phyloP scores from a whole-genome alignment of 1,140 invertebrate species.

The Polypedilum pembai region DNA sequence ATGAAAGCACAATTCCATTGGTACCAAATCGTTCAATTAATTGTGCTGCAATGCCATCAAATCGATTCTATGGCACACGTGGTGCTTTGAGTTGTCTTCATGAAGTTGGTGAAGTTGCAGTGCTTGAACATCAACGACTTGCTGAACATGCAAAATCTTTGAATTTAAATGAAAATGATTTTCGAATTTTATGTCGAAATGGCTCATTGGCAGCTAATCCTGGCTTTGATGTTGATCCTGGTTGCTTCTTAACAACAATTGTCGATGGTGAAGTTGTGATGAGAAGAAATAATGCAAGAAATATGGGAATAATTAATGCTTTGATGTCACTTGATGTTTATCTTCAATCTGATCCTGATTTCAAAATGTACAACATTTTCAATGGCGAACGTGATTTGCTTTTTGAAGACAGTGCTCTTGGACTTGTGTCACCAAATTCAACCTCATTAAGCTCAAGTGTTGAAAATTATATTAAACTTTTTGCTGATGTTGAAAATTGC shows the following conservation, averaged over 20 bases:
- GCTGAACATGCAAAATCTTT: constrained; percentile 38
- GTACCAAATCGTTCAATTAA: constrained; percentile 30
- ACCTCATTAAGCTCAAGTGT: background rate
- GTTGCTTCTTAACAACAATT: constrained; percentile 50
- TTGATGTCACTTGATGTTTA: constrained; percentile 49
- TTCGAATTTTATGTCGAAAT: constrained; percentile 51
- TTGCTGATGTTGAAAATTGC: constrained; percentile 9
- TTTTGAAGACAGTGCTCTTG: constrained; percentile 43
- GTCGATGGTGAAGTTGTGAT: constrained; percentile 52
- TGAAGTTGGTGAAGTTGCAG: constrained; percentile 50
- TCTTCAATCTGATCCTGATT: constrained; percentile 42
- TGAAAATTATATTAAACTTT: constrained; percentile 15
- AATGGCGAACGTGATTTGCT: constrained; percentile 47
- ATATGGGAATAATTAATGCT: constrained; percentile 40
- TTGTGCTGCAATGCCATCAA: constrained; percentile 44
- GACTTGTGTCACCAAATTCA: background rate
- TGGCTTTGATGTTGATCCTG: constrained; percentile 48
- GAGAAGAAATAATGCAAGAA: constrained; percentile 39
- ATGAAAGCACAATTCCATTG: background rate
- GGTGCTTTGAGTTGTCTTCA: constrained; percentile 52
- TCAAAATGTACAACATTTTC: constrained; percentile 47
- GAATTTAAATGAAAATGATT: constrained; percentile 38
- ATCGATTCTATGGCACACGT: constrained; percentile 57
- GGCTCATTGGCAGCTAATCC: constrained; percentile 46
- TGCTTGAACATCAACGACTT: constrained; percentile 46